These are phyloP conservation scores for Rhipidura dahli DNA, from an alignment of 2,113 vertebrate species.

Conservation along the genomic window DNA sequence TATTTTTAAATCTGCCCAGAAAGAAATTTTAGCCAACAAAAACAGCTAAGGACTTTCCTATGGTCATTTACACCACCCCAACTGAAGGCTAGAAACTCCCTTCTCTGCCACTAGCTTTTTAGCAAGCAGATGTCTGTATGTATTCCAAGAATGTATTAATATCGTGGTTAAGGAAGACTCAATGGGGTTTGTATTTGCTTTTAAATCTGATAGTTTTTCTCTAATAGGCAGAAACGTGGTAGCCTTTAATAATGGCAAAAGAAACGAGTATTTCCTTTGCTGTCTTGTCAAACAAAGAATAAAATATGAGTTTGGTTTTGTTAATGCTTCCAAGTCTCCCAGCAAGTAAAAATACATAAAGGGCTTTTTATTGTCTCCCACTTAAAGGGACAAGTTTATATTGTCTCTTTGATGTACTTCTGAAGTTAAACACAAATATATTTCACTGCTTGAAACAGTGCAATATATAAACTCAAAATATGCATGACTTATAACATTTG, in stretches of 20 bases:
- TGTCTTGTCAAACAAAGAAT: neutral
- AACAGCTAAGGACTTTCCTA: neutral
- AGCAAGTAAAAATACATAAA: neutral
- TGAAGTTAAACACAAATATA: neutral
- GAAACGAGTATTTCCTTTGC: neutral
- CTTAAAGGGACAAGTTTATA: neutral
- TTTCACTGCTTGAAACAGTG: neutral
- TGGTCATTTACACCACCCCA: neutral
- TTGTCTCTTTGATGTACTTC: neutral
- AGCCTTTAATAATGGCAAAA: neutral
- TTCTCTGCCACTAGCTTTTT: neutral
- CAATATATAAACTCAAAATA: neutral
- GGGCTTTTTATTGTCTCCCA: neutral
- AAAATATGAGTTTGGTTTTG: neutral
- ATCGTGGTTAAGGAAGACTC: neutral
- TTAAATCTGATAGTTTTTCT: neutral
- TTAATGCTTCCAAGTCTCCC: neutral
- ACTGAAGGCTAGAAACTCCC: neutral
- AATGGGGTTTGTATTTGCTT: neutral
- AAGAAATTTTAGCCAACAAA: neutral
- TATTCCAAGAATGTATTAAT: constrained; percentile 7
- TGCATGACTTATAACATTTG: neutral
- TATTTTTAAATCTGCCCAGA: neutral
- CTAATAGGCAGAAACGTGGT: neutral
- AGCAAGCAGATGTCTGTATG: neutral